Base-by-base conservation (phyloP, 1,140 invertebrate genomes). In the Bombus vancouverensis region DNA sequence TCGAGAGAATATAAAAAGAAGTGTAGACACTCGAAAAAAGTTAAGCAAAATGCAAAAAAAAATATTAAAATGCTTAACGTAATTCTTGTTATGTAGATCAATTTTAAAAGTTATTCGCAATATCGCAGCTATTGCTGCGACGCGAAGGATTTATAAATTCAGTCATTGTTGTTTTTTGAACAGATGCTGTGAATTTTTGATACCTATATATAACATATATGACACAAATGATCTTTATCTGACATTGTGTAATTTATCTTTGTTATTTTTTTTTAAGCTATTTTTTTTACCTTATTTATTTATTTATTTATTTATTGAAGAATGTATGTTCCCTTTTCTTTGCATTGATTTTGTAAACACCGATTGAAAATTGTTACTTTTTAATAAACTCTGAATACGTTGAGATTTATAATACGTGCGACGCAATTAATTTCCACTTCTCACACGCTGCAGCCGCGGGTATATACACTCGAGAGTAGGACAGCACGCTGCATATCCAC, bases 401-500 rank as follows among this genome's bases (percentile, higher is more conserved):
- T 12, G 47, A 59, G 28, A 72, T 28, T 71, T 0, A 37, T 62
- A 39, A 34, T 59, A 37, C 34, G 53, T 72, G 44, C 70, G 42
- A 42, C 32, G 34, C 42, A 70, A 85, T 81, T 81, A 72, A 74
- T 85, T 81, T 68, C 70, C 62, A 74, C 59, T 66, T 77, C 53
- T 37, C 53, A 77, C 71, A 65, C 66, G 37, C 53, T 59, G 22
- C 68, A n/a, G 37, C 3, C 53, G 37, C 47, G 71, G 42, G 47
- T 34, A 71, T 47, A 71, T 25, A 72, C 65, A 62, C n/a, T 44
- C n/a, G 59, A 71, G 59, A 62, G 80, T 75, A 80, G 65, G 22
- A 37, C n/a, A 34, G 68, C 37, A 59, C 77, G 83, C 78, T 72
- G 34, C n/a, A 75, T 89, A 88, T 89, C 85, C 80, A 73, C n/a